Evolutionary conservation across 2,113 vertebrate species (phyloP).

Genomic region (Emydocephalus ijimae): DNA sequence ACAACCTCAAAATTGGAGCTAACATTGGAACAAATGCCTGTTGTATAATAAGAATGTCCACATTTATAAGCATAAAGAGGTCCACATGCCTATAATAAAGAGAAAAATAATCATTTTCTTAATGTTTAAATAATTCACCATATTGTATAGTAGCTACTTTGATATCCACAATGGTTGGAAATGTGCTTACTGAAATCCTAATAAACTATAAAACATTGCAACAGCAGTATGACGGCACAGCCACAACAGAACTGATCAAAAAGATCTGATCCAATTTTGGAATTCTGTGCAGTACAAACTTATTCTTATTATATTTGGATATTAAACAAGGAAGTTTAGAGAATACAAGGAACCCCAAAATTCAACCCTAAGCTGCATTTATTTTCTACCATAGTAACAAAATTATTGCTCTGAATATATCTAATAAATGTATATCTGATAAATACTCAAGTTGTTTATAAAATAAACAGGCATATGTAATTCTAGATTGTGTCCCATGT

Average conservation of each 20-base stretch:
- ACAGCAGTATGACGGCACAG: not conserved
- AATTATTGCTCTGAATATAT: not conserved
- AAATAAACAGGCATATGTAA: not conserved
- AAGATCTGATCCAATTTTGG: not conserved
- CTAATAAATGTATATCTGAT: not conserved
- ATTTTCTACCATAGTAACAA: not conserved
- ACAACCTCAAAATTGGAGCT: slow-evolving; percentile 87
- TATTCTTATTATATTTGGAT: not conserved
- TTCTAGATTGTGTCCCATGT: not conserved
- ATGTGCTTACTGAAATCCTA: not conserved
- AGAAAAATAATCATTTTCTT: slow-evolving; percentile 14
- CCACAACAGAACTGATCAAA: not conserved
- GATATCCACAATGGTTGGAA: not conserved
- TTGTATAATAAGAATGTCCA: slow-evolving; percentile 88
- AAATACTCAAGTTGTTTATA: not conserved
- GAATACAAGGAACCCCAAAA: not conserved
- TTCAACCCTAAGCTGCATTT: not conserved
- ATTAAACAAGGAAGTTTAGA: not conserved
- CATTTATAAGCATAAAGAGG: slow-evolving; percentile 96
- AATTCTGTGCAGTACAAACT: not conserved
- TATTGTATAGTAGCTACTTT: not conserved
- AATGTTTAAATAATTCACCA: slow-evolving; percentile 31
- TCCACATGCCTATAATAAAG: slow-evolving; percentile 85
- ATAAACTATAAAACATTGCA: not conserved
- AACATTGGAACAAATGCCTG: slow-evolving; percentile 92